Evolutionary conservation across 2,113 vertebrate genomes (phyloP), one percentile per base, ranked within the genome.

Genomic region (Cariama cristata): DNA sequence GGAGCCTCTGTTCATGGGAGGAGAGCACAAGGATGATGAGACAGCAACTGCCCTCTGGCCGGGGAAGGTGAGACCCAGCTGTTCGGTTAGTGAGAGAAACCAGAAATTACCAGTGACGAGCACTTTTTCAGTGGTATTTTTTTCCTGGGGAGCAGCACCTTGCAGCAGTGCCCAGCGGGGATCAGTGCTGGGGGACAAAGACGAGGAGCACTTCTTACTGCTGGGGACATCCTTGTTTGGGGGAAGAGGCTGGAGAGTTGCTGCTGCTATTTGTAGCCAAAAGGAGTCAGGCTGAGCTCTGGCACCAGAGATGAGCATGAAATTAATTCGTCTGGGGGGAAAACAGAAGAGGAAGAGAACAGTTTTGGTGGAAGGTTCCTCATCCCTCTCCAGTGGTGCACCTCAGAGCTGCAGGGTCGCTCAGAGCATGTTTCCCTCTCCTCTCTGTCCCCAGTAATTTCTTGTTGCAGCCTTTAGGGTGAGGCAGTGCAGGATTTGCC

Each of bases 61-160:
- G 6, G 5, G n/a, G 3, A 23, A 94, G 75, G 85, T 81, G 42
- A 92, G 75, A 75, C 17, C 53, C 26, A 53, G 5, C 4, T 2
- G 1, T 10, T 4, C 15, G 1, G 5, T 21, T 45, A 21, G 26
- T 1, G 10, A 53, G 35, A 56, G 12, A 45, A 77, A 63, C 0
- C 49, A 69, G n/a, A 9, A 64, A 30, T 47, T 16, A 13, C 9
- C 28, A 11, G 9, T 14, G 23, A 68, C 1, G 0, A 47, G 45
- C 26, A 8, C 9, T 55, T 60, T 71, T 71, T 53, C 35, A 14
- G 35, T 14, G 33, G 9, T 69, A 38, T 8, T 32, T 38, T 83
- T 44, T 77, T 33, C 26, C 19, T 1, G 9, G 32, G 23, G 32
- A 75, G 50, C 40, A 67, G 9, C 17, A 35, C 8, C 32, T 21